Evolutionary conservation across 2,888 invertebrate genomes (phyloP), one percentile per base, ranked within the genome.

Genomic region (Plagiodera versicolora): DNA sequence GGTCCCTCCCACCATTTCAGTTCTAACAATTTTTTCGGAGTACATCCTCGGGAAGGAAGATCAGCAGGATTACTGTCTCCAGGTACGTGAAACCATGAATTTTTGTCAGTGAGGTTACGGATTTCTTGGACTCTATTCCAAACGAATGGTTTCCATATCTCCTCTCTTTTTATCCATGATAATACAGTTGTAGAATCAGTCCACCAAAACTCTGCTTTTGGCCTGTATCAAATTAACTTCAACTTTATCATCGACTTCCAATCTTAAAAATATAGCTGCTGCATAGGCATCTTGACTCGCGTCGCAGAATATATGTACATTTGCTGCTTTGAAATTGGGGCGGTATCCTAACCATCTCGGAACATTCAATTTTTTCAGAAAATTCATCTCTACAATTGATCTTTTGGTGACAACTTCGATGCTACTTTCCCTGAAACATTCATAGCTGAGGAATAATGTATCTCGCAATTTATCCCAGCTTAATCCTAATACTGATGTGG

Each of bases 1-100:
- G 75, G 75, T 5, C 74, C 76, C 68, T 70, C 68, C 75, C 74
- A 77, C 76, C 75, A 75, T 69, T 55, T 58, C 1, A 72, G 68
- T 16, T 71, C 60, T 1, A 70, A 5, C 3, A 76, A 64, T 45
- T 71, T 60, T 54, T 64, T 56, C 0, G 70, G 61, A 17, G 62
- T 60, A 60, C 74, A 75, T 4, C 75, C 76, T 53, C 75, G 49
- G 2, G 73, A 74, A 3, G 73, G 72, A 2, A 75, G 56, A 58
- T 75, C 75, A 11, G 75, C 75, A 6, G 75, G 73, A 57, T 77
- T 77, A 0, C 56, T 11, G 0, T 8, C 8, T 2, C 75, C 74
- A 6, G 76, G 75, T 1, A 77, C 56, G 61, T 73, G 71, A 17
- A 62, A 39, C 75, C 75, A 76, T 0, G 53, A 17, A 2, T 64